phyloP scores from a whole-genome alignment of 2,888 invertebrate genomes.

The Amblyjoppa proteus region DNA sequence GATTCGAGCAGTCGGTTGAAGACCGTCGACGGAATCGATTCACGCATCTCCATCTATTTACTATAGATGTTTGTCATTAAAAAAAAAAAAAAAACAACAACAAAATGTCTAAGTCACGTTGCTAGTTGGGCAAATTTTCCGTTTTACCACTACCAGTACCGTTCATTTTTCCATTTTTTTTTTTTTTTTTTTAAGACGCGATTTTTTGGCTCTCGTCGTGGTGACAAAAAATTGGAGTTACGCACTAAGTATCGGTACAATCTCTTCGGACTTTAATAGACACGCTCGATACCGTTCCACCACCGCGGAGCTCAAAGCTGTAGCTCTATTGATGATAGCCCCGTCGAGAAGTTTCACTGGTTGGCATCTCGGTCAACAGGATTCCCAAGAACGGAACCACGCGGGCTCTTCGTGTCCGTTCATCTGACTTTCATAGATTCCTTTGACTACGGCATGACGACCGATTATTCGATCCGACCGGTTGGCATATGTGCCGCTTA shows the following conservation, averaged over 20 bases:
- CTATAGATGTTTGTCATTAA: neutral
- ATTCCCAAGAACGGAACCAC: constrained; percentile 65
- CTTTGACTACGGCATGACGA: constrained; percentile 19
- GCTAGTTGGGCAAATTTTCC: neutral
- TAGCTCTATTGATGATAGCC: constrained; percentile 43
- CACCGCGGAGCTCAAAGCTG: constrained; percentile 27
- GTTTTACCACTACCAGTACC: neutral
- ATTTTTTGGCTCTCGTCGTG: neutral
- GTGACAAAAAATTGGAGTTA: neutral
- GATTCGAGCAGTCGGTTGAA: constrained; percentile 4
- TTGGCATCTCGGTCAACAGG: constrained; percentile 68
- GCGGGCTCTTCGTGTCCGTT: constrained; percentile 55
- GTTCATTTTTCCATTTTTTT: neutral
- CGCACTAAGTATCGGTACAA: neutral
- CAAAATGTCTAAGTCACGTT: neutral
- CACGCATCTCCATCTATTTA: neutral
- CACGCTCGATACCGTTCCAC: constrained; percentile 23
- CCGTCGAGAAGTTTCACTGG: constrained; percentile 65
- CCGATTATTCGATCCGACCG: constrained; percentile 33
- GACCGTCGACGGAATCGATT: neutral
- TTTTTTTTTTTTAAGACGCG: neutral
- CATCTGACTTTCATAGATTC: constrained; percentile 66
- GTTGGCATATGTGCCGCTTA: neutral
- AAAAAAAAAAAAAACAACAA: neutral
- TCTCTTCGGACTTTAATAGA: constrained; percentile 30